These are phyloP conservation scores for Agapornis canus DNA, from an alignment of 2,797 vertebrate genomes.

Conservation along the genomic window DNA sequence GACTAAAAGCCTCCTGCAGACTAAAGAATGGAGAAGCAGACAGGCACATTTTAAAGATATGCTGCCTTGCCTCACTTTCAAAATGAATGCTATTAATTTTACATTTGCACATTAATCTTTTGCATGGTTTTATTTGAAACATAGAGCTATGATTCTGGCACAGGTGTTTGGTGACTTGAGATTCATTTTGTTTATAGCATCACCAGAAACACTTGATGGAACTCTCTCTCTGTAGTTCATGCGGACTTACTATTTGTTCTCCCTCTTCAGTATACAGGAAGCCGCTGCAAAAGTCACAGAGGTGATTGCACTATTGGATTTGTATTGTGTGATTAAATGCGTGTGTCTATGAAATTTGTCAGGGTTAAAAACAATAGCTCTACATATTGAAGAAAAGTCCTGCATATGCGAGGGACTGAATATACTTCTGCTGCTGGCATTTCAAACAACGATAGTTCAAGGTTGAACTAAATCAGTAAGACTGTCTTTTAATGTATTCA, in stretches of 20 bases:
- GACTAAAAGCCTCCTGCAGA: neutral
- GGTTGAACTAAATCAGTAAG: neutral
- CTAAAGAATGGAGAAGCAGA: neutral
- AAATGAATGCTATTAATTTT: neutral
- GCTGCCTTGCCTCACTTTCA: accelerated
- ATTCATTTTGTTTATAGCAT: neutral
- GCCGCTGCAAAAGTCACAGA: neutral
- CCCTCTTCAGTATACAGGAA: neutral
- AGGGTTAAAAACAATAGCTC: neutral
- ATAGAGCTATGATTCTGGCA: neutral
- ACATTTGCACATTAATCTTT: neutral
- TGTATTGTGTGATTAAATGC: neutral
- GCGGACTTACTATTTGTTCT: neutral
- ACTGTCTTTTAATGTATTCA: neutral
- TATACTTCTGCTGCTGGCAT: neutral
- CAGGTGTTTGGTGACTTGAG: neutral
- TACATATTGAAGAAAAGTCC: neutral
- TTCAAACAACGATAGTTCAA: neutral
- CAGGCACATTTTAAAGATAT: neutral
- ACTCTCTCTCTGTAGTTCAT: neutral
- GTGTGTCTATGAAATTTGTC: neutral
- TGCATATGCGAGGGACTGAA: neutral
- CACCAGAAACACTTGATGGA: neutral
- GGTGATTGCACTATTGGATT: neutral
- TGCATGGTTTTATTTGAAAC: neutral